A percentile compares a stretch with the other conserved stretches of the same genome.
Evolutionary conservation across 2,888 invertebrate species (phyloP).

Genomic region (Archips crataeganus): DNA sequence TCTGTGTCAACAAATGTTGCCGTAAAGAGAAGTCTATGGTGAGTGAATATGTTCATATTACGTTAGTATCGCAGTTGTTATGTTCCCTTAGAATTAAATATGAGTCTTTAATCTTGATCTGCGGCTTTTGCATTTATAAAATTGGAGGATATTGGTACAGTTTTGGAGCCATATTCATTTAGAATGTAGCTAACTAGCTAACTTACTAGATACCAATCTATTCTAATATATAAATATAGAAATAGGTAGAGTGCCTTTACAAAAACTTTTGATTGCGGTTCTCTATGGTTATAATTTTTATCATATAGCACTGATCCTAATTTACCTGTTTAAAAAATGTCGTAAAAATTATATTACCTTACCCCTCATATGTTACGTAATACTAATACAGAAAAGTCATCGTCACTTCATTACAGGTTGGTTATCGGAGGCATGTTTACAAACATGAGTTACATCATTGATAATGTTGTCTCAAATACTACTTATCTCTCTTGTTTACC

Average conservation of each 20-base stretch:
- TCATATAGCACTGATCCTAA: too few species aligned
- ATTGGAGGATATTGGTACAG: too few species aligned
- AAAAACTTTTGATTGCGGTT: too few species aligned
- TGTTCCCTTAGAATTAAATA: neutral
- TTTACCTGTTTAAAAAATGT: too few species aligned
- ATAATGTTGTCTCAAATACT: neutral
- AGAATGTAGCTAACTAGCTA: too few species aligned
- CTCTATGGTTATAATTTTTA: too few species aligned
- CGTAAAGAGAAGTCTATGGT: conserved; percentile 20
- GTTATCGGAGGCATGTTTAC: neutral
- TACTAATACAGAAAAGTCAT: neutral
- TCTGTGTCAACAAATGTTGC: conserved; percentile 16
- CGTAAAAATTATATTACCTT: neutral
- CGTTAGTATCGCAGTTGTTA: neutral
- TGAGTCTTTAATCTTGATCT: too few species aligned
- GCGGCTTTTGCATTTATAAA: too few species aligned
- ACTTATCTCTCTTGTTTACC: neutral
- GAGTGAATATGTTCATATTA: neutral
- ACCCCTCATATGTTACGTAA: neutral
- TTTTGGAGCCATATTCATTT: too few species aligned
- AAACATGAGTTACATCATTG: neutral
- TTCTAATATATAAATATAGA: too few species aligned
- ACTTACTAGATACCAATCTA: too few species aligned
- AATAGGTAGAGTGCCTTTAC: too few species aligned
- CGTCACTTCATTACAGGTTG: neutral